Evolutionary conservation across 2,888 invertebrate genomes (phyloP).

Genomic region (Camponotus fellah): DNA sequence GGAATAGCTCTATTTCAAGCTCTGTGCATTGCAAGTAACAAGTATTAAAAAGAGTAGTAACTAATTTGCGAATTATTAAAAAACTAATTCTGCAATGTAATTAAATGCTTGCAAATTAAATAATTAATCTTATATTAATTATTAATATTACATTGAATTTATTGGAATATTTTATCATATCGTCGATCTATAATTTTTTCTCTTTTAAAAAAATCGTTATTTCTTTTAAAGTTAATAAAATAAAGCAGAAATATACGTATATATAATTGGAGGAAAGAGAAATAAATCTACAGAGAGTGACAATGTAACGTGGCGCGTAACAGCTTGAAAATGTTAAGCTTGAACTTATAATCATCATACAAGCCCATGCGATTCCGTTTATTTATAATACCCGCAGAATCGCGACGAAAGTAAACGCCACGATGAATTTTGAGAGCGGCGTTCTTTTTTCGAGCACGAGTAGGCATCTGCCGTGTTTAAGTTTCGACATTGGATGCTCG

Average conservation of each 20-base stretch:
- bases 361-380: constrained; percentile 76
- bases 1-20: constrained; percentile 31
- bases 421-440: constrained; percentile 73
- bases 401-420: constrained; percentile 58
- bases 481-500: constrained; percentile 24
- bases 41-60: constrained; percentile 10
- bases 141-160: background rate
- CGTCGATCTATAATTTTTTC: background rate
- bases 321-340: constrained; percentile 69
- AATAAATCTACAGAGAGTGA: background rate
- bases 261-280: background rate
- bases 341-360: constrained; percentile 79
- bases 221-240: background rate
- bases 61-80: background rate
- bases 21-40: background rate
- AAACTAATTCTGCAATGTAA: constrained; percentile 11
- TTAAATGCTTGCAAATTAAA: background rate
- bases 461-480: constrained; percentile 60
- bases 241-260: background rate
- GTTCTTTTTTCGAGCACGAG: constrained; percentile 47
- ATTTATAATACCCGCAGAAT: constrained; percentile 80
- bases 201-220: background rate
- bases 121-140: background rate
- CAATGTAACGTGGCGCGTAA: constrained; percentile 36
- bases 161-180: background rate